phyloP scores from a whole-genome alignment of 2,888 invertebrate genomes.

The Steinernema hermaphroditum region DNA sequence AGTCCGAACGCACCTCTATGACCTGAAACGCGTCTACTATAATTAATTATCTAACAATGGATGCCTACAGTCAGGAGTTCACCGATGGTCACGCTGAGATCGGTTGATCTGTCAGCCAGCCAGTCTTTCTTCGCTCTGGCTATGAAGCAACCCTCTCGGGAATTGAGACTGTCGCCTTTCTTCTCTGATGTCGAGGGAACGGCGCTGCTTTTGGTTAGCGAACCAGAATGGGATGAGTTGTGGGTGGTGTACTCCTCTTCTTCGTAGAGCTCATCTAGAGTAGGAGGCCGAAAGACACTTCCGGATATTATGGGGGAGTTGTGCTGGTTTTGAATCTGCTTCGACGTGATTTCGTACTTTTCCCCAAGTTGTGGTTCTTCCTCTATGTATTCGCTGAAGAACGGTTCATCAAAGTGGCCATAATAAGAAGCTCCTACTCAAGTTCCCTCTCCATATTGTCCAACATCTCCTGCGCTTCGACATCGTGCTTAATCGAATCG shows the following conservation, averaged over 20 bases:
- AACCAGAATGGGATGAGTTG: slow-evolving; percentile 8
- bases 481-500: neutral
- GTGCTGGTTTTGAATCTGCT: slow-evolving; percentile 15
- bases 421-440: neutral
- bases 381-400: neutral
- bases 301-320: neutral
- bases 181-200: neutral
- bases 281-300: neutral
- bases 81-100: slow-evolving; percentile 15
- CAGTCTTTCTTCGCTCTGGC: slow-evolving; percentile 22
- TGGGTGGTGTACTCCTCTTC: slow-evolving; percentile 8
- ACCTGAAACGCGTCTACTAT: neutral
- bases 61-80: neutral
- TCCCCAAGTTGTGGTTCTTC: no score
- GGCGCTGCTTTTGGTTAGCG: neutral
- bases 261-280: neutral
- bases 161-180: neutral
- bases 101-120: slow-evolving; percentile 9
- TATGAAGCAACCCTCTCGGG: neutral
- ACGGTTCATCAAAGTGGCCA: no score
- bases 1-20: neutral
- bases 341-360: neutral
- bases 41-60: neutral
- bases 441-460: slow-evolving; percentile 5
- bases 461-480: neutral